Conservation (phyloP, 2,888 invertebrate genomes). For the Temnothorax ravouxi region DNA sequence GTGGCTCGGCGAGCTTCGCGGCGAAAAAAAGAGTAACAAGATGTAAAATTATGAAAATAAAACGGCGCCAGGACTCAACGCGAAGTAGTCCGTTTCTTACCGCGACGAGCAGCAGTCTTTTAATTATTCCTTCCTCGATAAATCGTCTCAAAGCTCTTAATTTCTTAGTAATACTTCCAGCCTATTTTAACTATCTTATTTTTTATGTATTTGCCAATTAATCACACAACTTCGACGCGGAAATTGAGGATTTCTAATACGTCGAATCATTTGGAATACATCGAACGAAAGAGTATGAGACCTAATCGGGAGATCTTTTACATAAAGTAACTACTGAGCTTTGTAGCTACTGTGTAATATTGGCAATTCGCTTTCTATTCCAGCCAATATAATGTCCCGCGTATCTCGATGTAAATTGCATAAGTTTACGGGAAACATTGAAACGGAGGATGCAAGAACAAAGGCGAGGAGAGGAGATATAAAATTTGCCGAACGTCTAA, state of each 20-base stretch:
- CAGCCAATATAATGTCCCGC: constrained; percentile 41
- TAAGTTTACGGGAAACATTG: constrained; percentile 38
- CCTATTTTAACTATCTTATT: constrained; percentile 10
- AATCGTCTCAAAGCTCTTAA: constrained; percentile 46
- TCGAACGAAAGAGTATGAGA: neutral
- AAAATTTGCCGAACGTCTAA: constrained; percentile 43
- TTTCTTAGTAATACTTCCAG: constrained; percentile 39
- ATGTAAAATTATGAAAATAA: constrained; percentile 72
- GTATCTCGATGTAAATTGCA: constrained; percentile 50
- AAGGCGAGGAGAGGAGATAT: constrained; percentile 36
- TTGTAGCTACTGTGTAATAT: constrained; percentile 41
- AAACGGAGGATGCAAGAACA: constrained; percentile 22
- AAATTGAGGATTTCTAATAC: constrained; percentile 15
- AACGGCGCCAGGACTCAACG: constrained; percentile 41
- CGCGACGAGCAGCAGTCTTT: constrained; percentile 31
- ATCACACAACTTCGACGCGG: constrained; percentile 20
- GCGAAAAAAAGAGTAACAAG: constrained; percentile 40
- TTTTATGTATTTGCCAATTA: constrained; percentile 39
- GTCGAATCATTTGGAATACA: neutral
- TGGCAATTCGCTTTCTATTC: constrained; percentile 34
- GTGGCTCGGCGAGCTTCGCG: constrained; percentile 7
- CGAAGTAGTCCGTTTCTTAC: constrained; percentile 34
- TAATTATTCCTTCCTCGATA: constrained; percentile 53
- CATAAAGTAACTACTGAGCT: constrained; percentile 14
- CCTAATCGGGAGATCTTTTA: constrained; percentile 27